phyloP scores from a whole-genome alignment of 2,797 vertebrate genomes.

The Danio albolineatus region DNA sequence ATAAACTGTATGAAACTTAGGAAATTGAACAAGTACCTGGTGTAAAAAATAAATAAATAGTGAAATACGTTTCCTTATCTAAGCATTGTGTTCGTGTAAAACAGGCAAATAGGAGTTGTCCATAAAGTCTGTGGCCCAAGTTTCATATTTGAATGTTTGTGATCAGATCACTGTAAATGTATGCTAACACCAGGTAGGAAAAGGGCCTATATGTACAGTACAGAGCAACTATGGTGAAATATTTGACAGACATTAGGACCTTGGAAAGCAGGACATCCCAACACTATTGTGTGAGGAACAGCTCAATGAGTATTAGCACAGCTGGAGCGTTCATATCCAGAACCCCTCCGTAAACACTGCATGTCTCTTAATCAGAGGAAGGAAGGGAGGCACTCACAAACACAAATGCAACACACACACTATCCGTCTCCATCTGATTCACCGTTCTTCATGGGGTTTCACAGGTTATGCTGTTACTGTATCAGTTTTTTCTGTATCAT shows the following conservation, averaged over 20 bases:
- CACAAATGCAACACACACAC: not conserved
- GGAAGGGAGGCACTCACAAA: slow-evolving; percentile 29
- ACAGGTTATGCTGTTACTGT: not conserved
- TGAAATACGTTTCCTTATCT: too few relatives aligned
- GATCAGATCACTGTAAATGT: too few relatives aligned
- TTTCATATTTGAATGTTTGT: too few relatives aligned
- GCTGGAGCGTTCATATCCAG: slow-evolving; percentile 42
- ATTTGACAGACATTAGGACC: slow-evolving; percentile 26
- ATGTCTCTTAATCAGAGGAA: slow-evolving; percentile 54
- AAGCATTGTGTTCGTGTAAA: too few relatives aligned
- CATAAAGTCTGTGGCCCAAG: not conserved
- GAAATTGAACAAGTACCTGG: not conserved
- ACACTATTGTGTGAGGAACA: slow-evolving; percentile 40
- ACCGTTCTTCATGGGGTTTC: not conserved
- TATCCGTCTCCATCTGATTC: slow-evolving; percentile 4
- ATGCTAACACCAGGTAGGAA: too few relatives aligned
- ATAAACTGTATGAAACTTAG: not conserved
- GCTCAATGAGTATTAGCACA: slow-evolving; percentile 39
- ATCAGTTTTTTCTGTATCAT: not conserved
- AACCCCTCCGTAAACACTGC: slow-evolving; percentile 32
- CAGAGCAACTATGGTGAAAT: not conserved
- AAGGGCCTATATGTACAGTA: not conserved
- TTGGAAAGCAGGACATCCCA: not conserved
- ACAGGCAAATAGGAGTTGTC: not conserved
- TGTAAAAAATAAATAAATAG: not conserved